Conservation (phyloP, 1,140 invertebrate genomes). For the Penaeus indicus region DNA sequence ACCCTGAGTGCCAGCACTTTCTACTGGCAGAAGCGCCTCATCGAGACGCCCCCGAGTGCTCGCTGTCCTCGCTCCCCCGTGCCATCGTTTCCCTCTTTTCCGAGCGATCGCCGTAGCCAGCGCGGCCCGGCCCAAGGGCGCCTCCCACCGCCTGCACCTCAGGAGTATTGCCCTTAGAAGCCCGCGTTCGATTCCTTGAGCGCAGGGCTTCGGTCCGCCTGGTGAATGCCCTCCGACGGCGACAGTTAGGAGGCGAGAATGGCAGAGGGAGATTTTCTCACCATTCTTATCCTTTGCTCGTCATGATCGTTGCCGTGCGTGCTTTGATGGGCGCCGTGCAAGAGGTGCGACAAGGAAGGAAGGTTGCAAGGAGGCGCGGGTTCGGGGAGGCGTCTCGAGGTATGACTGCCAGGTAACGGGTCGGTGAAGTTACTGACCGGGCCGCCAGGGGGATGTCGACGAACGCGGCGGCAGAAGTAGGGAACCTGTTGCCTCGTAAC, state of each 20-base stretch:
- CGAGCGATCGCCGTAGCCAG: too few relatives aligned
- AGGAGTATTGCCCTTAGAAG: slow-evolving; percentile 49
- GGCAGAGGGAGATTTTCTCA: background rate
- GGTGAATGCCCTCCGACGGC: background rate
- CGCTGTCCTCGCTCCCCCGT: too few relatives aligned
- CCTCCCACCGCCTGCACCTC: slow-evolving; percentile 25
- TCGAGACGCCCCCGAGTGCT: too few relatives aligned
- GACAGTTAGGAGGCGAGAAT: background rate
- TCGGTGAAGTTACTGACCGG: slow-evolving; percentile 50
- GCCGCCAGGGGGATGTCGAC: slow-evolving; percentile 37
- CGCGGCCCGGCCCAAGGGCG: slow-evolving; percentile 34
- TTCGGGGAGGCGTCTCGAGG: slow-evolving; percentile 37
- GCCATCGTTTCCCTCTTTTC: too few relatives aligned
- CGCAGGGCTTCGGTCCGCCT: too few relatives aligned
- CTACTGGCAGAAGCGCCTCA: too few relatives aligned
- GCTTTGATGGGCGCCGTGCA: background rate
- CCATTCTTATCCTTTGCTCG: too few relatives aligned
- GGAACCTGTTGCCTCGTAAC: too few relatives aligned
- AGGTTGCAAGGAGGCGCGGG: slow-evolving; percentile 22
- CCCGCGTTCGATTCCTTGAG: slow-evolving; percentile 32
- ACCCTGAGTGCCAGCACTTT: too few relatives aligned
- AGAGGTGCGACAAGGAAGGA: background rate
- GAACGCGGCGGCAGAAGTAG: slow-evolving; percentile 1
- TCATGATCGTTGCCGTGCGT: too few relatives aligned
- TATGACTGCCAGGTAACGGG: slow-evolving; percentile 53